phyloP scores from a whole-genome alignment of 2,888 invertebrate genomes.

The Drosophila niveifrons region DNA sequence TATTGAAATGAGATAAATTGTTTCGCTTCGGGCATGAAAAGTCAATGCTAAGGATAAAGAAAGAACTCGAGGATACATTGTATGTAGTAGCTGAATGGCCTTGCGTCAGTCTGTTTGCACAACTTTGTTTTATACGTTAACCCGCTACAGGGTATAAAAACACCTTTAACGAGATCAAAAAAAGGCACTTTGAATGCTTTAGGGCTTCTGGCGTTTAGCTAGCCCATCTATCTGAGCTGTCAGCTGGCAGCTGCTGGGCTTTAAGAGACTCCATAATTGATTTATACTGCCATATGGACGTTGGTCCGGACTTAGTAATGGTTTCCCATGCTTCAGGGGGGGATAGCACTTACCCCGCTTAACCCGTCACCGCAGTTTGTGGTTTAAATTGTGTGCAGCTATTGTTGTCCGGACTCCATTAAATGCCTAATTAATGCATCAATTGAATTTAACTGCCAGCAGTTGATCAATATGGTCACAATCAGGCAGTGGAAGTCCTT shows the following conservation, averaged over 20 bases:
- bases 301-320: neutral
- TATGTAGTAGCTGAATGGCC: neutral
- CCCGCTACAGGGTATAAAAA: slow-evolving; percentile 19
- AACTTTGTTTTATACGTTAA: slow-evolving; percentile 21
- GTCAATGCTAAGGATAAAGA: neutral
- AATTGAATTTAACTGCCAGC: slow-evolving; percentile 61
- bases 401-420: slow-evolving; percentile 72
- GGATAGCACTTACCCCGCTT: slow-evolving; percentile 39
- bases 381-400: slow-evolving; percentile 36
- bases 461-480: slow-evolving; percentile 67
- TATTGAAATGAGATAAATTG: slow-evolving; percentile 1
- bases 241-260: slow-evolving; percentile 47
- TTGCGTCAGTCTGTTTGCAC: slow-evolving; percentile 9
- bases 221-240: slow-evolving; percentile 21
- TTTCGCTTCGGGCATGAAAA: slow-evolving; percentile 7
- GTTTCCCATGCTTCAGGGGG: slow-evolving; percentile 3
- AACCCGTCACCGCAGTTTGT: slow-evolving; percentile 14
- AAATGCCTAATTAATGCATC: slow-evolving; percentile 72
- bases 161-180: slow-evolving; percentile 28
- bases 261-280: slow-evolving; percentile 64
- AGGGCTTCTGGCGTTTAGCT: slow-evolving; percentile 15
- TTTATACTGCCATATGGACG: slow-evolving; percentile 63
- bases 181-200: slow-evolving; percentile 25
- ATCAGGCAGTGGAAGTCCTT: slow-evolving; percentile 46
- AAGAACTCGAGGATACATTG: neutral